These are phyloP conservation scores for Dinomys branickii DNA, from an alignment of 2,113 vertebrate species.

Conservation along the genomic window DNA sequence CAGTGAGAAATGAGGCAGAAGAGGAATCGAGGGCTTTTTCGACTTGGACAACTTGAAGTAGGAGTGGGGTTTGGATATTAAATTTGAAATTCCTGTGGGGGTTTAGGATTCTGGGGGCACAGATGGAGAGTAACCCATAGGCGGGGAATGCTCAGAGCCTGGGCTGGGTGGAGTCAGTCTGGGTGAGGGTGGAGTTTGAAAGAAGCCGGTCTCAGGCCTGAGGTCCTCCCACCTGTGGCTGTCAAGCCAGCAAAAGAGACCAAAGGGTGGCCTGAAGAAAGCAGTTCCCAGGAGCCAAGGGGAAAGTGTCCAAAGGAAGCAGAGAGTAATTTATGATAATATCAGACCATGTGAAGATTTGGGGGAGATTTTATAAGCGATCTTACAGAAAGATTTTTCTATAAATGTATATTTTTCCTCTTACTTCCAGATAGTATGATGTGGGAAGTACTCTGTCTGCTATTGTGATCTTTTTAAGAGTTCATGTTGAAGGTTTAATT, in stretches of 20 bases:
- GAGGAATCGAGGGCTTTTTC: background rate
- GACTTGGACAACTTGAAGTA: background rate
- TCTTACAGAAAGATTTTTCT: background rate
- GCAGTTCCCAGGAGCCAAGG: background rate
- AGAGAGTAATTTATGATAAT: background rate
- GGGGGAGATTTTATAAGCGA: background rate
- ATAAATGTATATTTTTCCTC: background rate
- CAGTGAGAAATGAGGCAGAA: background rate
- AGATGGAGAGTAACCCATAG: background rate
- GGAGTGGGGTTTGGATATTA: background rate
- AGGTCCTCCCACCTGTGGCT: background rate
- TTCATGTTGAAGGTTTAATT: background rate
- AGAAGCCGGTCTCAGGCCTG: background rate
- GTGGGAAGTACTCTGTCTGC: background rate
- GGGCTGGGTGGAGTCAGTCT: background rate
- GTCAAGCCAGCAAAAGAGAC: background rate
- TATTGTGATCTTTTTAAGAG: background rate
- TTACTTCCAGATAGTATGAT: background rate
- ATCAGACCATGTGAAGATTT: background rate
- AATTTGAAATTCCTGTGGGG: background rate
- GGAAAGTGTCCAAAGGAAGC: background rate
- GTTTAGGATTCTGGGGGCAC: background rate
- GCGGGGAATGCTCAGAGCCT: background rate
- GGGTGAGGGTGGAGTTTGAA: background rate
- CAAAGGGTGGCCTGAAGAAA: background rate